Conservation (phyloP, 2,113 vertebrate species). For the Amphiprion ocellaris region DNA sequence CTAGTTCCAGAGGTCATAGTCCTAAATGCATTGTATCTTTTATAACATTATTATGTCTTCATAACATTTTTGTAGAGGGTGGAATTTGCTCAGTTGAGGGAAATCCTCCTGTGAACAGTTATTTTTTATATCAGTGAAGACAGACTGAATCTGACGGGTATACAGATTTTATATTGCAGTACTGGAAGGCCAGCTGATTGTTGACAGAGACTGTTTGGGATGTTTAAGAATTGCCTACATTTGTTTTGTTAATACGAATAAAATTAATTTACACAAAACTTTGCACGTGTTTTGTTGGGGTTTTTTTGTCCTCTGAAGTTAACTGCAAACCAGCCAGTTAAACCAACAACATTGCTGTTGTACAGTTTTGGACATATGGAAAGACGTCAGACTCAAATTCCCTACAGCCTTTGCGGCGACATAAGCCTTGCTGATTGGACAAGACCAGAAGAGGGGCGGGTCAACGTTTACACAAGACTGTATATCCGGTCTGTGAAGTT, state of each 20-base stretch:
- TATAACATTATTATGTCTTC: background rate
- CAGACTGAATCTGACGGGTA: conserved; percentile 29
- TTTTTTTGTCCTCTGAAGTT: background rate
- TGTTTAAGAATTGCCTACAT: conserved; percentile 25
- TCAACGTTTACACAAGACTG: conserved; percentile 10
- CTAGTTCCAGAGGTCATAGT: conserved; percentile 22
- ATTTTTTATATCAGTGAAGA: conserved; percentile 39
- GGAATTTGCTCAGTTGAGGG: background rate
- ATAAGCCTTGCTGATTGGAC: conserved; percentile 31
- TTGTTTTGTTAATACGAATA: conserved; percentile 41
- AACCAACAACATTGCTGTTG: background rate
- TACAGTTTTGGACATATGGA: background rate
- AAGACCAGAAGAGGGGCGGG: conserved; percentile 19
- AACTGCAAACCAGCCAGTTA: background rate
- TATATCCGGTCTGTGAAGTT: conserved; percentile 46
- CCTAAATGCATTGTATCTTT: conserved; percentile 1
- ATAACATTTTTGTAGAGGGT: background rate
- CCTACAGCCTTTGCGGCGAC: conserved; percentile 1
- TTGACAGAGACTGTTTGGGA: conserved; percentile 17
- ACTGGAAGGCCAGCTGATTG: conserved; percentile 47
- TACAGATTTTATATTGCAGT: conserved; percentile 26
- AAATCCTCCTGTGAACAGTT: background rate
- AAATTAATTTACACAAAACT: conserved; percentile 20
- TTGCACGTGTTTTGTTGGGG: background rate
- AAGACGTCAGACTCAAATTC: conserved; percentile 26